Base-by-base conservation (phyloP, 2,888 invertebrate species). In the Brachynemurus nebulosus region DNA sequence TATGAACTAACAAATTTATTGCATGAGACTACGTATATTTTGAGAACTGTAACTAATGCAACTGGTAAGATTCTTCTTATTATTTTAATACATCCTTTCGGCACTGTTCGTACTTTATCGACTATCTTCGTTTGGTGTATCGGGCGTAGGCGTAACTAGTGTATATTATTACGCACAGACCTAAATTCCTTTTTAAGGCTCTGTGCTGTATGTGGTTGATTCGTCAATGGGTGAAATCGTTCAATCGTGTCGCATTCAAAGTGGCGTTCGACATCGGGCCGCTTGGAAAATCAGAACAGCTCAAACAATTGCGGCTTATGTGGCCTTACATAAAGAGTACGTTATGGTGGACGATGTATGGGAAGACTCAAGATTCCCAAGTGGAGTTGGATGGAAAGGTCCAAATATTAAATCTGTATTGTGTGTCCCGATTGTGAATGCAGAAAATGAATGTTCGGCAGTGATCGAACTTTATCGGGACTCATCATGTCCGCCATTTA, bases 351-450 rank as follows among this genome's bases (percentile, higher is more conserved):
- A 71, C 18, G 74, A 76, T 51, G 68, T 74, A 14, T 63, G 67
- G 36, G 62, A 66, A 2, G 76, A 77, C 58, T 57, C 66, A 1
- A 60, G 75, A 36, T 77, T 76, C 59, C 66, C 73, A 0, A 70
- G 72, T 23, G 74, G 46, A 8, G 20, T 35, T 30, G 40, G 40
- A 6, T 40, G 40, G 45, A 45, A 42, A 42, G 72, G 58, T 48
- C 62, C 71, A 20, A 69, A 70, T 42, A 70, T 74, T 1, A 71
- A 71, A 56, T 66, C 68, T 1, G 74, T 76, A 0, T 59, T 77
- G 1, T 72, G 74, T 51, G 69, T 76, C 56, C 78, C 78, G 2
- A 63, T 78, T 1, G 64, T 75, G 2, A 71, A 72, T 25, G 72
- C 74, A 0, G 71, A 73, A 43, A 70, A 72, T 0, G 69, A 70